Evolutionary conservation across 1,140 invertebrate genomes (phyloP), one percentile per base, ranked within the genome.

Genomic region (Olivierus martensii): DNA sequence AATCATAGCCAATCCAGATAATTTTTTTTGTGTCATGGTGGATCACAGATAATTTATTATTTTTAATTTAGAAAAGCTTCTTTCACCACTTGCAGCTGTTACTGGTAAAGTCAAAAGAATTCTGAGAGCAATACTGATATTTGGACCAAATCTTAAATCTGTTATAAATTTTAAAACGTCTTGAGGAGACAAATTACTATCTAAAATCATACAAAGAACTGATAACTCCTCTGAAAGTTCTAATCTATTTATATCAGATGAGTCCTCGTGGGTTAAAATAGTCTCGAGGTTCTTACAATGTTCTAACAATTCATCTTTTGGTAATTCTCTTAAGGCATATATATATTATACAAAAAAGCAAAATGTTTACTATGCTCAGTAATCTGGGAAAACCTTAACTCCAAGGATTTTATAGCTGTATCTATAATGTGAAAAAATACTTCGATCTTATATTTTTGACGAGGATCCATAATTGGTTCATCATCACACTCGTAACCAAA

Each of bases 11-110:
- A n/a, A n/a, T n/a, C n/a, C n/a, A n/a, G n/a, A n/a, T n/a, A n/a
- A n/a, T n/a, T n/a, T n/a, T n/a, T n/a, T n/a, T n/a, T n/a, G n/a
- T n/a, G n/a, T n/a, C n/a, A n/a, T n/a, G n/a, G n/a, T n/a, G n/a
- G n/a, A n/a, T n/a, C n/a, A n/a, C n/a, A n/a, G n/a, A n/a, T n/a
- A n/a, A n/a, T n/a, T n/a, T n/a, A n/a, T n/a, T n/a, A n/a, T n/a
- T n/a, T n/a, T n/a, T 46, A 62, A 49, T 51, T 61, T 60, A 11
- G 59, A 63, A 46, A 62, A 62, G 35, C 59, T 54, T 42, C 55
- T 57, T 46, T 62, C 60, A 12, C 17, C 52, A 39, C 38, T 52
- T 28, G 59, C 53, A 35, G 58, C 48, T 49, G 47, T 62, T 17
- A 62, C 52, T n/a, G 56, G 48, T 49, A 60, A 28, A 41, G 60